Evolutionary conservation across 1,140 invertebrate species (phyloP).

Genomic region (Ceratina calcarata): DNA sequence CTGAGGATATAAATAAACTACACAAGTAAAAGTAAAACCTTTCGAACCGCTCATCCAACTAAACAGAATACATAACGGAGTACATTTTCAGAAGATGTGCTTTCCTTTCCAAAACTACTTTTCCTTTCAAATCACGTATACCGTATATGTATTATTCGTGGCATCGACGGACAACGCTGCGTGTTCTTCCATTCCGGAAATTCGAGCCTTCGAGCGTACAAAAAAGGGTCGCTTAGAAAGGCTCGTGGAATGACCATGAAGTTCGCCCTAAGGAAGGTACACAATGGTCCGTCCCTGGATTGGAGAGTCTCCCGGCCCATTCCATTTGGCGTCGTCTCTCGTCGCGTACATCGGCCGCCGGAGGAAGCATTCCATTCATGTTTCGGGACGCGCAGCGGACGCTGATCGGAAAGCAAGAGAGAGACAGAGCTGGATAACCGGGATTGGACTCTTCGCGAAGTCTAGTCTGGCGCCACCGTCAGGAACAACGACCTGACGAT

Average conservation of each 20-base stretch:
- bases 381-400: constrained; percentile 63
- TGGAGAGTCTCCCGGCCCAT: constrained; percentile 54
- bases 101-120: not conserved
- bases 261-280: constrained; percentile 22
- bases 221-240: constrained; percentile 5
- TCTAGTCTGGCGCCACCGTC: constrained; percentile 52
- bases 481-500: constrained; percentile 51
- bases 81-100: not conserved
- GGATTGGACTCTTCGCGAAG: constrained; percentile 20
- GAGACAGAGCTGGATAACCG: constrained; percentile 31
- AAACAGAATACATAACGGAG: not conserved
- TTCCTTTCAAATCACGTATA: not conserved
- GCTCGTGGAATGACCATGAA: not conserved
- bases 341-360: constrained; percentile 65
- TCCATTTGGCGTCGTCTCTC: constrained; percentile 63
- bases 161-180: not conserved
- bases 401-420: constrained; percentile 39
- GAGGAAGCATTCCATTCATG: constrained; percentile 75
- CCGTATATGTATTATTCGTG: not conserved
- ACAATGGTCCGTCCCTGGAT: constrained; percentile 57
- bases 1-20: not conserved
- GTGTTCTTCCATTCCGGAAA: not conserved
- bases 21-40: not conserved
- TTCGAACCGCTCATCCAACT: not conserved
- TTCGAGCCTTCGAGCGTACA: not conserved